phyloP scores from a whole-genome alignment of 2,113 vertebrate genomes.

The Carassius gibelio region DNA sequence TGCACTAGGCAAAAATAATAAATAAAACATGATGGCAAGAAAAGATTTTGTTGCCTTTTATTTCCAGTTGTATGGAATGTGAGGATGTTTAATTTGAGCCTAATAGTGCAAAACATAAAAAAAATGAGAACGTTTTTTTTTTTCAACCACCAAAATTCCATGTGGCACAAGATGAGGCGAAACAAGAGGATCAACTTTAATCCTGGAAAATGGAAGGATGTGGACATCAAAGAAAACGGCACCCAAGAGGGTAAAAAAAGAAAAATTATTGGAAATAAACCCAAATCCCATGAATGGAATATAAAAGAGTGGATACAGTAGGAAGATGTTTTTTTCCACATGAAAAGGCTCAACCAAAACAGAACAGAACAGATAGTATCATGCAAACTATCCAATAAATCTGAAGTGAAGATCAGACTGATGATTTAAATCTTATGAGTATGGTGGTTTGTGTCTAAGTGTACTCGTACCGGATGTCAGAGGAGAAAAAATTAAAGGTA shows the following conservation, averaged over 20 bases:
- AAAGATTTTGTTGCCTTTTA: constrained; percentile 97
- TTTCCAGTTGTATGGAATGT: constrained; percentile 81
- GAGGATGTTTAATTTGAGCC: constrained; percentile 70
- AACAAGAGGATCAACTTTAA: constrained; percentile 82
- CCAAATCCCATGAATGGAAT: constrained; percentile 64
- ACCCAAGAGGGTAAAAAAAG: constrained; percentile 26
- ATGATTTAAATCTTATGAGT: constrained; percentile 76
- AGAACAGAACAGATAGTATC: constrained; percentile 66
- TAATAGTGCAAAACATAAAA: constrained; percentile 70
- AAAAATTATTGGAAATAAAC: constrained; percentile 51
- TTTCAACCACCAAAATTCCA: constrained; percentile 96
- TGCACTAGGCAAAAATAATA: constrained; percentile 71
- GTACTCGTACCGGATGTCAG: constrained; percentile 71
- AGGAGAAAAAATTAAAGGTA: constrained; percentile 56
- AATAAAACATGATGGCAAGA: constrained; percentile 88
- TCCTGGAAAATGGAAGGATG: constrained; percentile 82
- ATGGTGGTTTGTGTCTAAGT: constrained; percentile 71
- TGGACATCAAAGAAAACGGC: constrained; percentile 71
- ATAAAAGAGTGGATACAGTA: constrained; percentile 69
- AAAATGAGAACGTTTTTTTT: constrained; percentile 64
- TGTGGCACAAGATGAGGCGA: constrained; percentile 97
- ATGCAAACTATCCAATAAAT: constrained; percentile 80
- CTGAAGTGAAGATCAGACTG: constrained; percentile 74
- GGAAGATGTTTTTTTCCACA: constrained; percentile 69
- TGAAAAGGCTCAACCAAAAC: constrained; percentile 63